phyloP scores from a whole-genome alignment of 2,797 vertebrate genomes.

The Meda fulgida region DNA sequence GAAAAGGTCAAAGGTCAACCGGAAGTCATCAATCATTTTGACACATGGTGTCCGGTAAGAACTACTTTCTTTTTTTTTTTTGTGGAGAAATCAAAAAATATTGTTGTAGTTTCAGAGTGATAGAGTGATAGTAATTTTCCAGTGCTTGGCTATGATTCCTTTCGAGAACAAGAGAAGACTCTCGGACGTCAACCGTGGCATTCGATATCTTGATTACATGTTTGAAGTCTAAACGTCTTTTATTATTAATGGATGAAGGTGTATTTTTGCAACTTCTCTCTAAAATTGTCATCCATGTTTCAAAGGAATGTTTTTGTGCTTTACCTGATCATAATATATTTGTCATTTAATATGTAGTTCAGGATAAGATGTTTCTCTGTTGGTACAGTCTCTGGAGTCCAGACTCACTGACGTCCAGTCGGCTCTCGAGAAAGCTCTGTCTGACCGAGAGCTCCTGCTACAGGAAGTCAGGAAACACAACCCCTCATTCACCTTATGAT shows the following conservation, averaged over 20 bases:
- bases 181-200: background rate
- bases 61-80: too few relatives aligned
- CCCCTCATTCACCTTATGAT: constrained; percentile 87
- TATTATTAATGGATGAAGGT: constrained; percentile 12
- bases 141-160: background rate
- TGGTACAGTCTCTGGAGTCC: constrained; percentile 72
- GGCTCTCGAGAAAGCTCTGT: constrained; percentile 82
- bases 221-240: background rate
- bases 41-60: too few relatives aligned
- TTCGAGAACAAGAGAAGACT: background rate
- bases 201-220: constrained; percentile 12
- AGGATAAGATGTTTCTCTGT: background rate
- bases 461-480: constrained; percentile 91
- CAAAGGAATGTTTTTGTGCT: background rate
- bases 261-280: background rate
- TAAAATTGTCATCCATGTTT: background rate
- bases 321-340: background rate
- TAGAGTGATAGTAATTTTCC: background rate
- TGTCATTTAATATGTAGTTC: background rate
- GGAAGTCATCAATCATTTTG: too few relatives aligned
- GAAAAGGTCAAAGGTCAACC: too few relatives aligned
- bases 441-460: constrained; percentile 87
- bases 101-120: too few relatives aligned
- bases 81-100: too few relatives aligned
- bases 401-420: constrained; percentile 80